Base-by-base conservation (phyloP, 2,888 invertebrate genomes). In the Pyrochroa serraticornis region DNA sequence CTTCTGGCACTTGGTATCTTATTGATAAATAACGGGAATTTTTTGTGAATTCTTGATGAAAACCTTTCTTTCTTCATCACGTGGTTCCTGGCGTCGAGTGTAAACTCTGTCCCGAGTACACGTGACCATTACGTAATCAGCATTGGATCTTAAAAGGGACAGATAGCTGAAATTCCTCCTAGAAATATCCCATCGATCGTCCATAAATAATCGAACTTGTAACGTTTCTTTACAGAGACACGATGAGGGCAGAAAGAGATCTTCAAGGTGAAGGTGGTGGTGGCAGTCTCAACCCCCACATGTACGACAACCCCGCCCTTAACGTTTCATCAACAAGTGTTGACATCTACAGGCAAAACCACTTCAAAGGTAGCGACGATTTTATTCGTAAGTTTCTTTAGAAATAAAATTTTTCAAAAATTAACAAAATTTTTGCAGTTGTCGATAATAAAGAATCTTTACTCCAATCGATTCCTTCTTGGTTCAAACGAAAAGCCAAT, bases 361-460 rank as follows among this genome's bases (percentile, higher is more conserved):
- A 56, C 33, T 58, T 81, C 46, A 81, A 81, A 71, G 87, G 86
- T 64, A 87, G 87, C 66, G 84, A 85, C 67, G 85, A 87, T 63
- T 84, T 84, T 65, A 83, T 83, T 66, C 75, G 83, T 84, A 75
- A 82, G 82, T 80, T 5, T 22, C 22, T 22, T 2, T 22, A 61
- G 7, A 34, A 1, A 42, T n/a, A n/a, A n/a, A n/a, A n/a, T n/a
- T 33, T 34, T 13, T 35, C 45, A 31, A 41, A 45, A 30, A 43
- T 38, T n/a, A 31, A 31, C 13, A 7, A 13, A 34, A 7, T 54
- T 53, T 9, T 48, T 62, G 9, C 48, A 66, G 66, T 66, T 58
- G 58, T 64, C 59, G 64, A 66, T 47, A 56, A 62, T 37, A 66
- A 59, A 49, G 61, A 63, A n/a, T 39, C 34, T 9, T 44, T 45